Evolutionary conservation across 2,113 vertebrate species (phyloP), one percentile per base, ranked within the genome.

Genomic region (Axis porcinus): DNA sequence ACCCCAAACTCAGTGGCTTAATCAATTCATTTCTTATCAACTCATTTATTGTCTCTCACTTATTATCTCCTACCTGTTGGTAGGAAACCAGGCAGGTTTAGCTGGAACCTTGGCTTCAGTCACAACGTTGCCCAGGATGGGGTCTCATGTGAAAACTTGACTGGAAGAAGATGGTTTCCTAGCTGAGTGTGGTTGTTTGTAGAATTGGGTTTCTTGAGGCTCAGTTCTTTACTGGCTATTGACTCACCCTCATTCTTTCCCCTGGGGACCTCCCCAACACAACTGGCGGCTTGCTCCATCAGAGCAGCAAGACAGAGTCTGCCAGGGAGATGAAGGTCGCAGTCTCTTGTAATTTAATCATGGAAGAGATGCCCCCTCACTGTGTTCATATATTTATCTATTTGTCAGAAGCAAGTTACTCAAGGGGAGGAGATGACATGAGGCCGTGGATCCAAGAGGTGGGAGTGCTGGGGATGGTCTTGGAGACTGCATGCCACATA

Each of bases 401-500:
- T 54, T 90, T 62, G 30, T 74, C 43, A 94, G 23, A 60, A 89
- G 36, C 60, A 25, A 47, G 40, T 83, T 74, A 62, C 54, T 93
- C 74, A 40, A 57, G 36, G 16, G 4, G 16, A 70, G 17, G 30
- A 40, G 36, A n/a, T 76, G 21, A 84, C 4, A 55, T 50, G 47
- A 17, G 2, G 4, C 40, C 3, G 0, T 36, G 21, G 52, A 70
- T 30, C 52, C 62, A 94, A 67, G 33, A 64, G 23, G 5, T 47
- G 5, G 70, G 5, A 14, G 16, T 0, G 0, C 11, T 36, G 27
- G 25, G 4, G 16, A 6, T 17, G 33, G 7, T 36, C 25, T 78
- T 50, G 47, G 5, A 92, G 58, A 55, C 15, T 82, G 21, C 6
- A 23, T 23, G 54, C 19, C 76, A 43, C 52, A 86, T 9, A 36